Evolutionary conservation across 92 coral and sea anemone genomes (phyloP), one percentile per base, ranked within the genome.

Genomic region (Porites lobata): DNA sequence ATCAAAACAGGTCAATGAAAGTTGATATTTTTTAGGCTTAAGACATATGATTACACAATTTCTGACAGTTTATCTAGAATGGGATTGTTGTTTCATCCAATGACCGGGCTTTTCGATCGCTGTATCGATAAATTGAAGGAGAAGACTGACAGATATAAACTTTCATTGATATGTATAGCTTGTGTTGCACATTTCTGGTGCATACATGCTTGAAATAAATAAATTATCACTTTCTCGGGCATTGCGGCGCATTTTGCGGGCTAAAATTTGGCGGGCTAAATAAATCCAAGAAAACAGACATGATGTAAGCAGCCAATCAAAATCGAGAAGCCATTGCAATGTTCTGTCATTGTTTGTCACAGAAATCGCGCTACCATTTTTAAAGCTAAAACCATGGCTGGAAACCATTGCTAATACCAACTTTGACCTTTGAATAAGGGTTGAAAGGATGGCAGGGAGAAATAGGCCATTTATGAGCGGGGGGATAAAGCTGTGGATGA

Each of bases 31-130:
- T 51, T 75, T 75, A 14, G 79, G 62, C 79, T 75, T 75, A 75
- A 50, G 79, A 75, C 79, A 69, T 69, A 51, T 74, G 64, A 74
- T 74, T 74, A 50, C 61, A 74, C 78, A 75, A 75, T 75, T 75
- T 75, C 64, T 75, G 79, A 75, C 79, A 75, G 79, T 75, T 75
- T 15, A 75, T 19, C 26, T 75, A 75, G 79, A 43, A 75, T 43
- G 64, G 79, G 79, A 75, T 74, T 50, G 78, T 75, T 75, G 79
- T 75, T 75, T 50, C 79, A 75, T 74, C 79, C 79, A 75, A n/a
- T 75, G 79, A 15, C 79, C 64, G 64, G 65, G 79, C 79, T 75
- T 75, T 75, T 75, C 79, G 64, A 75, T 51, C 79, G 77, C 77
- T 72, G 78, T 74, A 75, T 65, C 79, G 79, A 75, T 52, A 75